Conservation (phyloP, 2,113 vertebrate species). For the Bos javanicus region DNA sequence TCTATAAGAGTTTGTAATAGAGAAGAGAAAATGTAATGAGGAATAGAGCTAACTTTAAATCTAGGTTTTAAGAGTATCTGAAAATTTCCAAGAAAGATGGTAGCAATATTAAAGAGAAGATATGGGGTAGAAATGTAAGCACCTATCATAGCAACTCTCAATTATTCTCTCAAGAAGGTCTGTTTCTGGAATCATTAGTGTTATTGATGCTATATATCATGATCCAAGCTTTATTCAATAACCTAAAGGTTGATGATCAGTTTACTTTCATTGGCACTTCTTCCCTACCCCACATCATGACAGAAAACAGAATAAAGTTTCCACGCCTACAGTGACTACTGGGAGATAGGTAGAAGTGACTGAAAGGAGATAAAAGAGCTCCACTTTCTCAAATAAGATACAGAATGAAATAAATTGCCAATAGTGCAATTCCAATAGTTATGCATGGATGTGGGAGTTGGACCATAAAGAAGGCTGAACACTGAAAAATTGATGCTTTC, state of each 20-base stretch:
- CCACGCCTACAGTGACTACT: neutral
- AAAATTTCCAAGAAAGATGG: neutral
- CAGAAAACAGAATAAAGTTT: neutral
- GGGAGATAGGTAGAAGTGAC: neutral
- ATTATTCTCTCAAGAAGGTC: constrained; percentile 15
- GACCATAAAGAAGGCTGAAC: neutral
- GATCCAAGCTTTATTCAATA: constrained; percentile 21
- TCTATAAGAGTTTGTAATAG: neutral
- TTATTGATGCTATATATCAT: neutral
- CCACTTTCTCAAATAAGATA: neutral
- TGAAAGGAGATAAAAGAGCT: neutral
- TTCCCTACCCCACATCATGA: neutral
- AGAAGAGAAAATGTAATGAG: neutral
- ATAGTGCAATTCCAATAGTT: neutral
- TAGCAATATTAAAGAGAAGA: neutral
- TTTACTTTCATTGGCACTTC: neutral
- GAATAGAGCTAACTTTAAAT: neutral
- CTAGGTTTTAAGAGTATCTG: neutral
- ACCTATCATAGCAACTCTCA: neutral
- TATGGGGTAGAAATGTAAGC: constrained; percentile 7
- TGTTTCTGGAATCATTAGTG: constrained; percentile 7
- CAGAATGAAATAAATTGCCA: neutral
- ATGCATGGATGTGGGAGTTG: neutral
- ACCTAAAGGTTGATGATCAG: neutral
- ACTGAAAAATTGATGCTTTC: neutral